These are phyloP conservation scores for Heteropelma amictum DNA, from an alignment of 2,888 invertebrate species.

Conservation along the genomic window DNA sequence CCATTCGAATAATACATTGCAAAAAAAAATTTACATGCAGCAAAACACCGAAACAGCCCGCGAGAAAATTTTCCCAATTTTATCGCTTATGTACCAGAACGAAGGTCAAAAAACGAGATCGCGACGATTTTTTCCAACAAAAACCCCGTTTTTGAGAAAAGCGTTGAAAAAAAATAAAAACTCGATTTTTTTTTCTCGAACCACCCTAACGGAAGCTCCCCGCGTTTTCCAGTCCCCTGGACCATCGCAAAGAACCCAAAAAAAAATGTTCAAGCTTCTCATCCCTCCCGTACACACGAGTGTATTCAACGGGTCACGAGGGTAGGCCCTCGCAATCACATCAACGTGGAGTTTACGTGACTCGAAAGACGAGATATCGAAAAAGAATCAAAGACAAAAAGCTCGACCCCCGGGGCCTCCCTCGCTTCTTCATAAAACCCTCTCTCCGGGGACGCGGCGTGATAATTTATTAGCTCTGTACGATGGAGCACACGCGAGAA, in stretches of 20 bases:
- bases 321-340: neutral
- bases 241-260: conserved; percentile 5
- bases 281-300: neutral
- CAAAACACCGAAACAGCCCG: too few relatives aligned
- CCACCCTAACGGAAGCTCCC: neutral
- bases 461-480: conserved; percentile 13
- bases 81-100: too few relatives aligned
- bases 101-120: too few relatives aligned
- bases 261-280: neutral
- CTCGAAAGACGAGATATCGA: neutral
- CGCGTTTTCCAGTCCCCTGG: conserved; percentile 10
- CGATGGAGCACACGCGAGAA: too few relatives aligned
- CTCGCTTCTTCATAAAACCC: neutral
- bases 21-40: too few relatives aligned
- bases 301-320: neutral
- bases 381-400: neutral
- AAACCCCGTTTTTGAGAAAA: too few relatives aligned
- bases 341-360: neutral
- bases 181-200: too few relatives aligned
- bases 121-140: too few relatives aligned
- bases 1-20: too few relatives aligned
- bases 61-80: too few relatives aligned
- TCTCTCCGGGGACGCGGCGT: neutral
- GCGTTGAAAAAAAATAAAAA: too few relatives aligned
- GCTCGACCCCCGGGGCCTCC: neutral